Evolutionary conservation across 1,140 invertebrate genomes (phyloP), one percentile per base, ranked within the genome.

Genomic region (Lasioglossum baleicum): DNA sequence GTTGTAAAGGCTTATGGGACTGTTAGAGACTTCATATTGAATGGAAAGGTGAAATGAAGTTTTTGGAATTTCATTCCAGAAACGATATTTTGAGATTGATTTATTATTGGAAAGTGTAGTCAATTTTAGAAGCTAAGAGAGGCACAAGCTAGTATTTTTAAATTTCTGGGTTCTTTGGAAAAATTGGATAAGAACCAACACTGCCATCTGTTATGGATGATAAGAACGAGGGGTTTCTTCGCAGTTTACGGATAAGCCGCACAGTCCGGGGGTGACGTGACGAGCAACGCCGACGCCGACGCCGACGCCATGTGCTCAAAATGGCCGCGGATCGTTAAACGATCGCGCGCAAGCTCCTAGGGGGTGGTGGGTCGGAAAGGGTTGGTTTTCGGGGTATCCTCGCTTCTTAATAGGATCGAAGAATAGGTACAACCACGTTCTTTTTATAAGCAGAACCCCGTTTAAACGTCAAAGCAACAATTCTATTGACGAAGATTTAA

Each of bases 221-320:
- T 90, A 90, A 89, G 90, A 91, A 92, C 83, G 88, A 88, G 42
- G 77, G 61, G 86, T 85, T 85, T 72, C 86, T 88, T 88, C 74
- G 87, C 85, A 89, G 89, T 92, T 92, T 90, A 88, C 87, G 85
- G 89, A 89, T 91, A 91, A 90, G 88, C 88, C 89, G 89, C 87
- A 81, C 72, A 74, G 61, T 69, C 69, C 58, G 71, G 83, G 81
- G 87, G 86, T 83, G 89, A 87, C 88, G 90, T 87, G 81, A 85
- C 88, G 82, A 82, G 87, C 84, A 84, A 88, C 75, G 77, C 80
- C 82, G 87, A 88, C 74, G 75, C 82, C 82, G 89, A 85, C 75
- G 83, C 83, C 89, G 89, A 85, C 90, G 88, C 88, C 87, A 83
- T 90, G 87, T 87, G 86, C 87, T 87, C 89, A 92, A 92, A 88